Evolutionary conservation across 2,888 invertebrate genomes (phyloP), one percentile per base, ranked within the genome.

Genomic region (Plutella xylostella): DNA sequence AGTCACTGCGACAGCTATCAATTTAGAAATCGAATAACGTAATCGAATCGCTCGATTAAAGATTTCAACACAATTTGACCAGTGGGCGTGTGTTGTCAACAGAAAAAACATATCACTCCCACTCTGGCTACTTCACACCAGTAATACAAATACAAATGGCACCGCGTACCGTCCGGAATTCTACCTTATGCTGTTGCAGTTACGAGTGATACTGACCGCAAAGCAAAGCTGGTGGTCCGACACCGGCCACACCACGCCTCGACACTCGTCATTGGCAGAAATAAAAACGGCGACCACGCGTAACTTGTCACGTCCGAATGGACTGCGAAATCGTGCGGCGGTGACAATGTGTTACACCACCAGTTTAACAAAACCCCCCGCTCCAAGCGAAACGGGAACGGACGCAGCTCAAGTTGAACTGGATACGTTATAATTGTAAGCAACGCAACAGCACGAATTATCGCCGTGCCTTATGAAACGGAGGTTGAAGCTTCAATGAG

Each of bases 211-310:
- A 46, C 45, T 39, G 49, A 49, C 46, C 34, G 67, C 53, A 58
- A 49, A 53, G 50, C 52, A 60, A 64, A 48, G 50, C 53, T 62
- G 58, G 69, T 53, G 55, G 60, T 64, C 68, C 63, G 63, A 63
- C 67, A 68, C 61, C 64, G 72, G 62, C 65, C 68, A 60, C 64
- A 82, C 82, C 82, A 80, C 82, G 82, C 82, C 82, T 80, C 80
- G 71, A 71, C 78, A 78, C 77, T 71, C 74, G 80, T 80, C 82
- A 83, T 83, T 83, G 82, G 82, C 82, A 83, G 82, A 83, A 80
- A 82, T 82, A 82, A 82, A 83, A 82, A 82, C 79, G 72, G 72
- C 76, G 71, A 73, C 77, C 76, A 78, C 80, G 80, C 82, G 82
- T 82, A 79, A 74, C 80, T 72, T 70, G 80, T 82, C 82, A 80